Base-by-base conservation (phyloP, 2,888 invertebrate species). In the Sylvicola cinctus region DNA sequence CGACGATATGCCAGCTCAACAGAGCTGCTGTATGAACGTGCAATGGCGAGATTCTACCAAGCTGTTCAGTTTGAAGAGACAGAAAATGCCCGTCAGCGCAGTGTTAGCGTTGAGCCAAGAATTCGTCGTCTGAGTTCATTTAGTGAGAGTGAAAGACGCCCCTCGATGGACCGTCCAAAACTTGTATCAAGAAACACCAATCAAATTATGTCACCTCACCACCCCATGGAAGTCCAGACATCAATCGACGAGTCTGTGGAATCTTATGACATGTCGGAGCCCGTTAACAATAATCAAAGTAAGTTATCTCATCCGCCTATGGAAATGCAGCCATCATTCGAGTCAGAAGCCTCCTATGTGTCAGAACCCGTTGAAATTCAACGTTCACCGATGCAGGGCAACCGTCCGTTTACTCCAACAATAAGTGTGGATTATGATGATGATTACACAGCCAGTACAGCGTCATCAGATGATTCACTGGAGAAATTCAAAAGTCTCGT, bases 41-140 rank as follows among this genome's bases (percentile, higher is more conserved):
- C 80, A 10, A 79, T 84, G 76, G 76, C 75, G 7, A 63, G 83
- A 27, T 76, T 84, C 50, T 79, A 80, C 49, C 70, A 75, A 51
- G 81, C 77, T 8, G 71, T 76, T 3, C 74, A 73, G 36, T 65
- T 75, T 43, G 76, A 81, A 51, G 75, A 83, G 51, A 68, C 70
- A 14, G 70, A 74, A 45, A 61, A 52, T 31, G 48, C 45, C 44
- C 45, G 51, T 26, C 47, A 57, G 40, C 34, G 52, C 29, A 44
- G 54, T 47, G 36, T 38, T 43, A 39, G 49, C 46, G 3, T 41
- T 42, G 30, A 45, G 12, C 25, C 29, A 8, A 32, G 31, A 14
- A 11, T 25, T 16, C 7, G 15, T 8, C 23, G 28, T 27, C 40
- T 39, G 44, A 38, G 28, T 41, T 38, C 35, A 23, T 36, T 20